Evolutionary conservation across 1,140 invertebrate species (phyloP).

Genomic region (Muscidifurax raptorellus): DNA sequence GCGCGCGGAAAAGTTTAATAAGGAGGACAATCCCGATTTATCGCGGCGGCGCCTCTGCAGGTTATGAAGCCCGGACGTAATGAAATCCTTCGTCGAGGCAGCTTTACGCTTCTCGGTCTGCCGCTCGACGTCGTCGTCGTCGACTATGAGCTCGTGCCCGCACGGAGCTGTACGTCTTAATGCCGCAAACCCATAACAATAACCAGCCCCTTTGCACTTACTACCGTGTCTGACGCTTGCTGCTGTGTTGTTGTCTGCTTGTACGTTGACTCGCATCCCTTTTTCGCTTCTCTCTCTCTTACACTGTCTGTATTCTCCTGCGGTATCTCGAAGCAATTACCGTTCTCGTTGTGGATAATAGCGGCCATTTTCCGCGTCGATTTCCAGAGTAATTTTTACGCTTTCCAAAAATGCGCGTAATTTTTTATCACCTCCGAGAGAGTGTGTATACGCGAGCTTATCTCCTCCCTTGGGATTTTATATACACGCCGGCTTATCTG

Average conservation of each 20-base stretch:
- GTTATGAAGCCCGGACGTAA: slow-evolving; percentile 69
- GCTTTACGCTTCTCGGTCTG: slow-evolving; percentile 40
- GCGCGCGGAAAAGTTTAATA: slow-evolving; percentile 60
- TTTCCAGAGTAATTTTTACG: background rate
- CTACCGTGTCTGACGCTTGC: slow-evolving; percentile 48
- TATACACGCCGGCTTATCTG: slow-evolving; percentile 37
- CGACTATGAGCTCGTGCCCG: background rate
- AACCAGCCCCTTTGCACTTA: slow-evolving; percentile 64
- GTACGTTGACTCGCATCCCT: background rate
- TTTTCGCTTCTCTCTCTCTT: background rate
- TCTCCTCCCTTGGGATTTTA: background rate
- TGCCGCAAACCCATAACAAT: slow-evolving; percentile 74
- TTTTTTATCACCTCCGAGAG: background rate
- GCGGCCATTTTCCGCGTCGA: slow-evolving; percentile 68
- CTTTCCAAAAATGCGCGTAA: background rate
- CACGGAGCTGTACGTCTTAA: slow-evolving; percentile 68
- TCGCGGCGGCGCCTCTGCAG: slow-evolving; percentile 56
- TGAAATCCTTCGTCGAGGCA: slow-evolving; percentile 64
- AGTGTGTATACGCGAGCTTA: background rate
- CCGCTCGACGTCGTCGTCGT: background rate
- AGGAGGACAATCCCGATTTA: slow-evolving; percentile 69
- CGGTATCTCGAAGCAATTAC: slow-evolving; percentile 74
- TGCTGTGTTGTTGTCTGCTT: background rate
- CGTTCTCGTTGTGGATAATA: slow-evolving; percentile 71
- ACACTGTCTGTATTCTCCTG: slow-evolving; percentile 52